Conservation (phyloP, 2,888 invertebrate species). For the Campaea margaritaria region DNA sequence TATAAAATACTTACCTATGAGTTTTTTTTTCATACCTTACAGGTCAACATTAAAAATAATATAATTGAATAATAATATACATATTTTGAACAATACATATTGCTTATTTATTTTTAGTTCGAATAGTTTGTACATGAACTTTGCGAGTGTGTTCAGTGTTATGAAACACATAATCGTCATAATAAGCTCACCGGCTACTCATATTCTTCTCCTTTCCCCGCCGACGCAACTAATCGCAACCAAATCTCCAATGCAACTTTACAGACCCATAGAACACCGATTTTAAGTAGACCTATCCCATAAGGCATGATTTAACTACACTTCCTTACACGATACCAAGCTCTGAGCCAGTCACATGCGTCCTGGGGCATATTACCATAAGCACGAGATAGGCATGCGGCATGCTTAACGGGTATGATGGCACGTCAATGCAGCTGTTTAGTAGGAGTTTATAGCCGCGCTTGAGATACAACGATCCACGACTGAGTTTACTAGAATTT, state of each 20-base stretch:
- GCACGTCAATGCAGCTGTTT: conserved; percentile 20
- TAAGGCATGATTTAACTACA: conserved; percentile 5
- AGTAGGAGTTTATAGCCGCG: conserved; percentile 10
- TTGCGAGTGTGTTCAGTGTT: no score
- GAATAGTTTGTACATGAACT: no score
- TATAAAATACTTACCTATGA: no score
- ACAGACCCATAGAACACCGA: not conserved
- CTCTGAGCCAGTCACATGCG: conserved; percentile 16
- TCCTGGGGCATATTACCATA: conserved; percentile 28
- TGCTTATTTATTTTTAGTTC: no score
- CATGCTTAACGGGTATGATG: conserved; percentile 30
- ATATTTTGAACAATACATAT: no score
- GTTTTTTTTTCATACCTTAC: no score
- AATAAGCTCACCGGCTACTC: no score
- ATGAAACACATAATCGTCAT: no score
- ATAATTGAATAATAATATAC: no score
- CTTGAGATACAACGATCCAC: conserved; percentile 7
- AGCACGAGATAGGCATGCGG: conserved; percentile 34
- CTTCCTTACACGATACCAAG: conserved; percentile 30
- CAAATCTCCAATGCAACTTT: not conserved
- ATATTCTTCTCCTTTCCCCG: no score
- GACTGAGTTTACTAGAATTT: not conserved
- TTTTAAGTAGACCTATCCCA: not conserved
- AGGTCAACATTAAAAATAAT: no score
- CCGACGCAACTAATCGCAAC: no score